Percentiles rank a stretch among this genome's conserved stretches.
Conservation (phyloP, 2,797 vertebrate species). For the Epinephelus awoara region DNA sequence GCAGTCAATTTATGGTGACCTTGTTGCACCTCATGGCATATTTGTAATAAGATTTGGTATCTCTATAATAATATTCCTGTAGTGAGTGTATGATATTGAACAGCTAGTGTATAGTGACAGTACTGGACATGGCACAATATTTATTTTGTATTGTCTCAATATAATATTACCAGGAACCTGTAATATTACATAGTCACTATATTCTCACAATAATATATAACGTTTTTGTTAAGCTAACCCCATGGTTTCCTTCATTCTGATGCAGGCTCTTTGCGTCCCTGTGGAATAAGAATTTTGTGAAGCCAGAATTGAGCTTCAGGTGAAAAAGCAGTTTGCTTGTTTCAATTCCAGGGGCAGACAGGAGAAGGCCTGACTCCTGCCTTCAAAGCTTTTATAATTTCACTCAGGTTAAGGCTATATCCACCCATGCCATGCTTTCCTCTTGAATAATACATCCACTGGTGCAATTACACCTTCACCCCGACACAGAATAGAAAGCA, state of each 20-base stretch:
- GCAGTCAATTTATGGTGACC: constrained; percentile 47
- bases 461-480: constrained; percentile 74
- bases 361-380: constrained; percentile 32
- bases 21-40: constrained; percentile 36
- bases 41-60: constrained; percentile 13
- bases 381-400: constrained; percentile 45
- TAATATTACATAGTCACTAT: too few species aligned
- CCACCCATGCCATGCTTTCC: constrained; percentile 51
- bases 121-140: background rate
- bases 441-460: constrained; percentile 74
- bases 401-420: constrained; percentile 44
- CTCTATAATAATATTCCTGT: background rate
- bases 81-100: background rate
- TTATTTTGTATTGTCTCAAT: background rate
- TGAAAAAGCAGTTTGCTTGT: constrained; percentile 33
- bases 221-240: constrained; percentile 1
- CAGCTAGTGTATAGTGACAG: background rate
- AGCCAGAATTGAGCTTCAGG: constrained; percentile 26
- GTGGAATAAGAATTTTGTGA: constrained; percentile 10
- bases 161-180: background rate
- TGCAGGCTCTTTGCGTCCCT: background rate
- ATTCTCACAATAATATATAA: background rate
- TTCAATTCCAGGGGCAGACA: constrained; percentile 31
- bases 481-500: constrained; percentile 69
- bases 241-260: background rate